Evolutionary conservation across 2,113 vertebrate species (phyloP), one percentile per base, ranked within the genome.

Genomic region (Oenanthe melanoleuca): DNA sequence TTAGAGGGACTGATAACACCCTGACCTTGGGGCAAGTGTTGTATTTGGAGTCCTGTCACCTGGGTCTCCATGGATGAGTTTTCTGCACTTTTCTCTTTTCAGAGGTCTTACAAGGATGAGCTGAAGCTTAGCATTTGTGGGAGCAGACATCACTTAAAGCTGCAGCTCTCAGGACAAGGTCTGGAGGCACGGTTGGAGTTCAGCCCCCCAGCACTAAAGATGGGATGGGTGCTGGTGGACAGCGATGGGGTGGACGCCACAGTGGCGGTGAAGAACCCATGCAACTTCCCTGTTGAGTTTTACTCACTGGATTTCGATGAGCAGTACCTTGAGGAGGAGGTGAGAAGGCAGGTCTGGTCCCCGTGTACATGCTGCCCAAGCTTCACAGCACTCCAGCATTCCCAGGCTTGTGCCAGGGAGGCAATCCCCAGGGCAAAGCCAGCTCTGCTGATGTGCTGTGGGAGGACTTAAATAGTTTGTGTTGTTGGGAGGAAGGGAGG

Each of bases 171-270:
- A 5, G 99, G 99, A 4, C 90, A 89, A 25, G 99, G 98, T 5
- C 97, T 98, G 66, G 98, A 99, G 72, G 98, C 99, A 3, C 96
- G 50, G 4, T 96, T 99, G 14, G 97, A 98, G 53, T 99, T 99
- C 80, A 97, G 31, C 40, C 97, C 98, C 6, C 40, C 88, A 0
- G 59, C 94, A 47, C 87, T 99, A 6, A 88, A 98, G 34, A 95
- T 99, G 88, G 98, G 98, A 9, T 47, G 47, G 47, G 22, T 47
- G 47, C 47, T 47, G 47, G 22, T 23, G 47, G 7, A 47, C 47
- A 47, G 47, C 21, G 4, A 47, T 47, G 47, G 47, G 47, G 8
- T 47, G 47, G 22, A 47, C 3, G 21, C 47, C 47, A 47, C 47
- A 47, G 21, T 47, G 47, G 47, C 12, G 47, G 47, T 47, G 47